Conservation (phyloP, 2,888 invertebrate species). For the Salpingus planirostris region DNA sequence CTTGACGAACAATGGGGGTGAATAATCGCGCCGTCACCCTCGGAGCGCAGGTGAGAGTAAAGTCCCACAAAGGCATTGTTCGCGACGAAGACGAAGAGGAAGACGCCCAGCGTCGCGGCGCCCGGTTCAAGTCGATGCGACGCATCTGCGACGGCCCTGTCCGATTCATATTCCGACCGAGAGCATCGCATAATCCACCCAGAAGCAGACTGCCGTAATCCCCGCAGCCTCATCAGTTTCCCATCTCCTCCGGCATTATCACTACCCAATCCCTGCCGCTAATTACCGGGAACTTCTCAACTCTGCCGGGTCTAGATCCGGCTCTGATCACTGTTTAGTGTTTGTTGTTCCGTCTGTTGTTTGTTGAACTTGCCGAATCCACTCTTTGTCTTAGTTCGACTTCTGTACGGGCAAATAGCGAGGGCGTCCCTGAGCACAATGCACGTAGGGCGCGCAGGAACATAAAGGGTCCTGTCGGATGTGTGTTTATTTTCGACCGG, state of each 20-base stretch:
- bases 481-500: constrained; percentile 1
- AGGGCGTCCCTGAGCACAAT: constrained; percentile 1
- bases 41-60: too few relatives aligned
- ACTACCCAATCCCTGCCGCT: constrained; percentile 35
- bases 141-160: too few relatives aligned
- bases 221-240: constrained; percentile 39
- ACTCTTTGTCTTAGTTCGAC: constrained; percentile 18
- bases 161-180: constrained; percentile 31
- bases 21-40: constrained; percentile 31
- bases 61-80: constrained; percentile 8
- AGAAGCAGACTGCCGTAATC: constrained; percentile 31
- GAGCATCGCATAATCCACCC: constrained; percentile 35
- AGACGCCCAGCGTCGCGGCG: too few relatives aligned
- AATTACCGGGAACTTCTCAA: constrained; percentile 37
- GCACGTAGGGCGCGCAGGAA: too few relatives aligned
- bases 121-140: too few relatives aligned
- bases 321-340: constrained; percentile 35
- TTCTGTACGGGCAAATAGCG: constrained; percentile 7
- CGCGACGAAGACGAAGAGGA: too few relatives aligned
- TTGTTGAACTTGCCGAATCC: constrained; percentile 21
- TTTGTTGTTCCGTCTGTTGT: constrained; percentile 35
- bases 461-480: too few relatives aligned
- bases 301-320: constrained; percentile 20
- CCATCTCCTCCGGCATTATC: constrained; percentile 38
- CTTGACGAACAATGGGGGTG: constrained; percentile 30